These are phyloP conservation scores for Lepidurus apus DNA, from an alignment of 1,140 invertebrate genomes.

Conservation along the genomic window DNA sequence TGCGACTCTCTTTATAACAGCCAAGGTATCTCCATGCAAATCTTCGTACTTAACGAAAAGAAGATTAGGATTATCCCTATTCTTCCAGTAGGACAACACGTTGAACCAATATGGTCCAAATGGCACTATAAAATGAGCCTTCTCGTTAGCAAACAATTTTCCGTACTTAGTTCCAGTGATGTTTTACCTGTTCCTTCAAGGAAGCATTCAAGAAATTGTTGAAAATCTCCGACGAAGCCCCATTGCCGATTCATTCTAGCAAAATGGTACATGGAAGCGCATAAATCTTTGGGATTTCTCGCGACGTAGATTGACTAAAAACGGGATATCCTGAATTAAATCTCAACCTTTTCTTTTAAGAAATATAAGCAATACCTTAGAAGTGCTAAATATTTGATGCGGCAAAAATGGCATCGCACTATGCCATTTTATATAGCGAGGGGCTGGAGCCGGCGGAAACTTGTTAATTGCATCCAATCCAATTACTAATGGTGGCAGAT, in stretches of 20 bases:
- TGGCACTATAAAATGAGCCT: constrained; percentile 25
- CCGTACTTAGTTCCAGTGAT: neutral
- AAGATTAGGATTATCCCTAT: constrained; percentile 27
- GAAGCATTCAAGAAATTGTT: constrained; percentile 74
- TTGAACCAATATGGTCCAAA: constrained; percentile 34
- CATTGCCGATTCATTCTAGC: constrained; percentile 59
- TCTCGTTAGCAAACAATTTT: constrained; percentile 20
- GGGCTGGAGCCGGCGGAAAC: constrained; percentile 21
- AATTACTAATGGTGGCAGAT: constrained; percentile 26
- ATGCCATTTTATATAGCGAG: constrained; percentile 34
- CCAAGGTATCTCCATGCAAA: constrained; percentile 22
- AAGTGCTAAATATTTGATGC: constrained; percentile 25
- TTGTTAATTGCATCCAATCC: constrained; percentile 27
- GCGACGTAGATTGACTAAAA: constrained; percentile 79
- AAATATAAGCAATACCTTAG: constrained; percentile 25
- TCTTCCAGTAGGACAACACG: constrained; percentile 31
- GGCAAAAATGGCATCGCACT: constrained; percentile 25
- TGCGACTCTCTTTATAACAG: constrained; percentile 23
- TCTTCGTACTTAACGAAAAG: constrained; percentile 31
- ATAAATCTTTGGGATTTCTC: constrained; percentile 88
- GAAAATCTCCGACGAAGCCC: constrained; percentile 60
- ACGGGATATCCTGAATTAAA: constrained; percentile 20
- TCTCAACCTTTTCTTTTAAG: neutral
- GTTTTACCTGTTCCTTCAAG: constrained; percentile 56
- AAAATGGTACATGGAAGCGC: constrained; percentile 88